Evolutionary conservation across 2,888 invertebrate genomes (phyloP).

Genomic region (Tenodera sinensis): DNA sequence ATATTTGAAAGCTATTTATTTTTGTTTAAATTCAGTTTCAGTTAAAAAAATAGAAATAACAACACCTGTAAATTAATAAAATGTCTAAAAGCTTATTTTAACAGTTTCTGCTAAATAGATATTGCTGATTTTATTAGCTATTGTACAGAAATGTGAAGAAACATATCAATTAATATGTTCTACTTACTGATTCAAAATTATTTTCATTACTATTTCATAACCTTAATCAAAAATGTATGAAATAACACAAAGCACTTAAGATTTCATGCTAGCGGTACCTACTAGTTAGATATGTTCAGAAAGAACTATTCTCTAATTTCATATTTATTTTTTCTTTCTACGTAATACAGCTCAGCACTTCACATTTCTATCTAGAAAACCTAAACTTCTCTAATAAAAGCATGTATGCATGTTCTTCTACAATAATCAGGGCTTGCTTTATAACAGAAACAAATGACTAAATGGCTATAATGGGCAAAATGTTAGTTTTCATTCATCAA

Average conservation of each 20-base stretch:
- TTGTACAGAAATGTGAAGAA: not conserved
- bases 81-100: not conserved
- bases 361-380: not conserved
- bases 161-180: not conserved
- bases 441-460: not conserved
- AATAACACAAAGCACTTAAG: not conserved
- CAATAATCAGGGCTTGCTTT: not conserved
- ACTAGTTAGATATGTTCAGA: no score
- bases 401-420: not conserved
- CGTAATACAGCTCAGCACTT: not conserved
- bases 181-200: no score
- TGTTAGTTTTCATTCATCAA: not conserved
- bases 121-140: not conserved
- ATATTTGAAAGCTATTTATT: not conserved
- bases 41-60: no score
- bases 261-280: no score
- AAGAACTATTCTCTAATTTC: not conserved
- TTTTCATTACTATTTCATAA: not conserved
- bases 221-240: not conserved
- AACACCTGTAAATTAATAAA: not conserved
- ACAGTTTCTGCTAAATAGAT: not conserved
- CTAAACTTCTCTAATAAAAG: not conserved
- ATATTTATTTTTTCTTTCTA: not conserved
- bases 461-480: not conserved
- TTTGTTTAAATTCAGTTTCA: not conserved